Base-by-base conservation (phyloP, 2,797 vertebrate genomes). In the Girardinus metallicus region DNA sequence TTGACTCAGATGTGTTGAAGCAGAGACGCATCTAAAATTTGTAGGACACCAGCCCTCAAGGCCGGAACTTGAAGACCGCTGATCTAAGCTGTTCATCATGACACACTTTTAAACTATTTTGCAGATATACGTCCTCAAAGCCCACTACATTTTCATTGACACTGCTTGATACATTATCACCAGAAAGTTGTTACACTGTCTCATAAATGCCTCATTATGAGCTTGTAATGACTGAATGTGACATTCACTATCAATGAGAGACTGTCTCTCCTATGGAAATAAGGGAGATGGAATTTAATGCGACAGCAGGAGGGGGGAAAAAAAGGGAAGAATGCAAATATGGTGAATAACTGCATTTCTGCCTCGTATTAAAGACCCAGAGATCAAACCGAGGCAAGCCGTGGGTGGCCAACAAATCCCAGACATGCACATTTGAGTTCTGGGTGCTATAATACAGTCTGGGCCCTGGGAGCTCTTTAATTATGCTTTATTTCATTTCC, bases 401-500 rank as follows among this genome's bases (percentile, higher is more conserved):
- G 88, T 89, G 85, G 91, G 90, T 83, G 86, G 89, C 62, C 84
- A 87, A 91, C 81, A 86, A 84, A 87, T 79, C 82, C 60, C 76
- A 87, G 89, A 92, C 80, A 81, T 75, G 76, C 75, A 80, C 79
- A 75, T 64, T 53, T 76, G 73, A 81, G 84, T 77, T 88, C 74
- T 43, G 70, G 80, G 82, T 83, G 77, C 77, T 88, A 68, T 83
- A 75, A 84, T 82, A 83, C 80, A 83, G 81, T 76, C 75, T 46
- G 39, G 75, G 70, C 79, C 78, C 57, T 49, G 81, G 83, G 41
- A 92, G 83, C 34, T 82, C 88, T 92, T 89, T 87, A 93, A 93
- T 91, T 90, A 88, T 79, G 80, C 73, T 83, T 89, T 57, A 89
- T 88, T 88, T 90, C 9, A 91, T 91, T 93, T 91, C 62, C 88